These are phyloP conservation scores for Agriopis aurantiaria DNA, from an alignment of 2,888 invertebrate genomes.

Conservation along the genomic window DNA sequence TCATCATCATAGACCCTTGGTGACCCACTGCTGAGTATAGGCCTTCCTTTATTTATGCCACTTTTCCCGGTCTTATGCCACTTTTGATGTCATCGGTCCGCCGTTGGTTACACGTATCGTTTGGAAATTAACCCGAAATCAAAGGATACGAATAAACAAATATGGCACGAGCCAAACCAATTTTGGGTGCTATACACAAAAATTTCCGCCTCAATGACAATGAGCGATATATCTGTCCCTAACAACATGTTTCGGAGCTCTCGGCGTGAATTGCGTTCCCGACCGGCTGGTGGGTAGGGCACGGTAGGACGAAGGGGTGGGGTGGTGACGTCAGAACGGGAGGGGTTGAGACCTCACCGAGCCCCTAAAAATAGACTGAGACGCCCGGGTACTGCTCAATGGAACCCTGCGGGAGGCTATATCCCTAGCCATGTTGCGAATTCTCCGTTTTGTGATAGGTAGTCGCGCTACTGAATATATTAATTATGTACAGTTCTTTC, in stretches of 20 bases:
- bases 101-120: slow-evolving; percentile 10
- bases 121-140: slow-evolving; percentile 22
- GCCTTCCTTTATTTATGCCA: too few species aligned
- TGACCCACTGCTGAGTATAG: too few species aligned
- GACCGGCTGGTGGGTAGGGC: slow-evolving; percentile 50
- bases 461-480: too few species aligned
- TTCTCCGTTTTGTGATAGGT: neutral
- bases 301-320: slow-evolving; percentile 52
- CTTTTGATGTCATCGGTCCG: too few species aligned
- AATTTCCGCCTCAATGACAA: slow-evolving; percentile 60
- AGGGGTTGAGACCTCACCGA: slow-evolving; percentile 54
- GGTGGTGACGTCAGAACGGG: slow-evolving; percentile 66
- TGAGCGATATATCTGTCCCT: slow-evolving; percentile 53
- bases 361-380: slow-evolving; percentile 80
- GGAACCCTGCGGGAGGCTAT: slow-evolving; percentile 57
- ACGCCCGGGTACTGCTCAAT: slow-evolving; percentile 81
- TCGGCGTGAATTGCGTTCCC: slow-evolving; percentile 62
- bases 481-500: neutral
- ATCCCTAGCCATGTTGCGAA: slow-evolving; percentile 36
- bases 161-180: slow-evolving; percentile 47
- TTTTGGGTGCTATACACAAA: slow-evolving; percentile 53
- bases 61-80: too few species aligned
- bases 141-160: slow-evolving; percentile 24
- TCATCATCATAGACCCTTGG: too few species aligned
- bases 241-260: slow-evolving; percentile 62